A percentile compares a stretch with the other conserved stretches of the same genome.
Evolutionary conservation across 2,888 invertebrate species (phyloP).

Genomic region (Cenopis cana): DNA sequence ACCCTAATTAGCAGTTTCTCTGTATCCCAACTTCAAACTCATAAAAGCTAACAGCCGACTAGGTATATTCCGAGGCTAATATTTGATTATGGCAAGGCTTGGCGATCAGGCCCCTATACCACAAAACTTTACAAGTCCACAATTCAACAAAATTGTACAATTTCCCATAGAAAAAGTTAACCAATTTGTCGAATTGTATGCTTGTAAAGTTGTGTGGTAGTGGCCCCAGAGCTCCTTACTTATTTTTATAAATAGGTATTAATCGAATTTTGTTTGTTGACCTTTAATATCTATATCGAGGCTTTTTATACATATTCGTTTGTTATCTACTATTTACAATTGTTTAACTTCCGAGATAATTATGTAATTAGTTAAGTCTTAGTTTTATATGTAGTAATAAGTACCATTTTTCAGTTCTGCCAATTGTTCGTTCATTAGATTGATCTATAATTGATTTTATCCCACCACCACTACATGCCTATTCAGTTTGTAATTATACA

Average conservation of each 20-base stretch:
- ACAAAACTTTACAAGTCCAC: too few species aligned
- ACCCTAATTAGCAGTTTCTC: not conserved
- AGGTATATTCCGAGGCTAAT: slow-evolving; percentile 34
- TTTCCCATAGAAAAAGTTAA: too few species aligned
- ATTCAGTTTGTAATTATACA: slow-evolving; percentile 19
- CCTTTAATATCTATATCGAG: slow-evolving; percentile 68
- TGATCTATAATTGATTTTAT: slow-evolving; percentile 2
- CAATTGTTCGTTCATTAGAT: slow-evolving; percentile 10
- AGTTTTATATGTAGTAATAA: slow-evolving; percentile 49
- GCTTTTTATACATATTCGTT: slow-evolving; percentile 68
- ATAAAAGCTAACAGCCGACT: not conserved
- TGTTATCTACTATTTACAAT: slow-evolving; percentile 78
- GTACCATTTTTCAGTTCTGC: slow-evolving; percentile 30
- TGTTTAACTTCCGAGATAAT: slow-evolving; percentile 71
- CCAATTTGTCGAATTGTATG: too few species aligned
- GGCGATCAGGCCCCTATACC: too few species aligned
- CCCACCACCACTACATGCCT: slow-evolving; percentile 22
- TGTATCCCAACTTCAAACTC: not conserved
- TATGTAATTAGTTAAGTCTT: slow-evolving; percentile 62
- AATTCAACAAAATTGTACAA: too few species aligned
- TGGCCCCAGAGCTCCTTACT: too few species aligned
- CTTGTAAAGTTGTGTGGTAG: too few species aligned
- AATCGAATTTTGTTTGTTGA: slow-evolving; percentile 47
- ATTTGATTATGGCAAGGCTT: slow-evolving; percentile 7
- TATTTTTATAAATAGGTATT: slow-evolving; percentile 51